Base-by-base conservation (phyloP, 2,113 vertebrate genomes). In the Motacilla alba region DNA sequence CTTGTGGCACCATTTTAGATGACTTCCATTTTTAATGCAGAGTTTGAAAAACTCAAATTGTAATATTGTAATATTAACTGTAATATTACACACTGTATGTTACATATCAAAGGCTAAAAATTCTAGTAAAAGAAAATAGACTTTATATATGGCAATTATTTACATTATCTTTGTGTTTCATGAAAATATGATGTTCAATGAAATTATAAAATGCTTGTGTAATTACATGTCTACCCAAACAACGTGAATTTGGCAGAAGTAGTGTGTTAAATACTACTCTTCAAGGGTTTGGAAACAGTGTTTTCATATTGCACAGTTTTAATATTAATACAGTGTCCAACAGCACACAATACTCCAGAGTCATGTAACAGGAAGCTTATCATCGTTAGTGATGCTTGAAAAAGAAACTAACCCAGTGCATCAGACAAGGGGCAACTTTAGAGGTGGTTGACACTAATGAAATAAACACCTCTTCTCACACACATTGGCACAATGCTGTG, bases 281-380 rank as follows among this genome's bases (percentile, higher is more conserved):
- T 90, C 44, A 68, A 58, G 39, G 19, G 31, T 81, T 15, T 89
- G 59, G 41, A 92, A 90, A 81, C 24, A 75, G 26, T 60, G 63
- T 55, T 94, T 86, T 90, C 37, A 39, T 94, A 95, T 94, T 96
- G 95, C 95, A 96, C 92, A 68, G 73, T 88, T 86, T 92, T 64
- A 80, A 55, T 52, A 77, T 12, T 50, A 80, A 81, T 72, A 88
- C 50, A 74, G 28, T 33, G 31, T 37, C 49, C 3, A 4, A 74
- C 39, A 59, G 41, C 15, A 89, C 28, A 4, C 47, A 92, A 68
- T 50, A 90, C 50, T 92, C 37, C 47, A 50, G 35, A 87, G 53
- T 30, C 64, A 81, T 23, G 39, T 85, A 69, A 80, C 3, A 6
- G 0, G 33, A 77, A 30, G 11, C 20, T 23, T 75, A 49, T 67